Evolutionary conservation across 2,888 invertebrate species (phyloP).

Genomic region (Acrobasis consociella): DNA sequence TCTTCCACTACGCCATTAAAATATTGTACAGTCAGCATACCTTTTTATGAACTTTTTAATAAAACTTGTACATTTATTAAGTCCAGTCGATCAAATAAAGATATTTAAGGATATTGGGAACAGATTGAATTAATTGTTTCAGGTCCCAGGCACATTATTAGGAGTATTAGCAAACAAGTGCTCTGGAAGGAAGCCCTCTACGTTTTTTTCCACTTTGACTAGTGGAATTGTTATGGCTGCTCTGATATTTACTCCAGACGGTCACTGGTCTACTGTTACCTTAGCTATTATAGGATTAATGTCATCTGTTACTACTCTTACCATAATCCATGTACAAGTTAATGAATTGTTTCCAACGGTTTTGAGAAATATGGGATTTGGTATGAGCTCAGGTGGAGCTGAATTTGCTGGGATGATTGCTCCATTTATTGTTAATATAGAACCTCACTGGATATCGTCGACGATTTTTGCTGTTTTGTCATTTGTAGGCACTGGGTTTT

Average conservation of each 20-base stretch:
- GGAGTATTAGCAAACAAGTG: conserved; percentile 45
- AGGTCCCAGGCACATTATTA: conserved; percentile 46
- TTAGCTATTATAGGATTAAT: conserved; percentile 45
- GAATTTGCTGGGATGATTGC: conserved; percentile 57
- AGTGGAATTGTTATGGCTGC: conserved; percentile 43
- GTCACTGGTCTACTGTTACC: conserved; percentile 41
- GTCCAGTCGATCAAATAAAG: not conserved
- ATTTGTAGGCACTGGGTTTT: conserved; percentile 48
- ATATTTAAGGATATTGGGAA: not conserved
- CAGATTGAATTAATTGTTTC: conserved; percentile 25
- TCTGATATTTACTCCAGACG: conserved; percentile 43
- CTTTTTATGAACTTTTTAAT: no score
- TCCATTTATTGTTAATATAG: conserved; percentile 53
- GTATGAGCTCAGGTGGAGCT: conserved; percentile 47
- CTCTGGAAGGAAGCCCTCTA: conserved; percentile 44
- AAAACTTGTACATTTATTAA: not conserved
- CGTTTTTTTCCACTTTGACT: conserved; percentile 34
- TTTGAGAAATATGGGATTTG: conserved; percentile 57
- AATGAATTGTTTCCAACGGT: conserved; percentile 62
- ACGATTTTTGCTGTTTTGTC: conserved; percentile 50
- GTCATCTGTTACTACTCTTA: conserved; percentile 38
- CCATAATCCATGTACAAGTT: conserved; percentile 45
- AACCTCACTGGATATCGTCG: conserved; percentile 53
- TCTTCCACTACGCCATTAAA: no score
- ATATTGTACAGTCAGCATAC: no score